Conservation (phyloP, 2,113 vertebrate species). For the Leptodactylus fuscus region DNA sequence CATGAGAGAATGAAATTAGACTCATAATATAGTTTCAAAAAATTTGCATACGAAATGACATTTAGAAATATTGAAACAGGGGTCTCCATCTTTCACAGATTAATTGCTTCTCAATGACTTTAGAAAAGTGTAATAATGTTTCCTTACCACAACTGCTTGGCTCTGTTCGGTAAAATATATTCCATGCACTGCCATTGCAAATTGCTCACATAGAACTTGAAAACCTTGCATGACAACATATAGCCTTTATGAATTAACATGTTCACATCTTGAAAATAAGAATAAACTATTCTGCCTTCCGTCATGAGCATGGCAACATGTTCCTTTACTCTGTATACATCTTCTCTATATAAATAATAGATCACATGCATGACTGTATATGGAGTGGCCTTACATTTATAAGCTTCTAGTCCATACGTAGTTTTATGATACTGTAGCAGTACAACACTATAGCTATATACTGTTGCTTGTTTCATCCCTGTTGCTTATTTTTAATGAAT, state of each 20-base stretch:
- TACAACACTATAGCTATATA: background rate
- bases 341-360: background rate
- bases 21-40: conserved; percentile 42
- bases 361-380: background rate
- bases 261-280: no score
- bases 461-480: background rate
- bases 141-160: background rate
- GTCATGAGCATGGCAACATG: background rate
- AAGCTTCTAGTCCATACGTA: background rate
- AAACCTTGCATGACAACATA: background rate
- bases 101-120: conserved; percentile 34
- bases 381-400: background rate
- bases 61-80: conserved; percentile 53
- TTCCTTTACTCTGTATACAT: background rate
- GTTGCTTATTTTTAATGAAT: background rate
- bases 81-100: conserved; percentile 40
- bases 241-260: background rate
- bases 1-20: conserved; percentile 49
- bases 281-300: background rate
- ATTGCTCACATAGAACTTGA: background rate
- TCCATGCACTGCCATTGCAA: background rate
- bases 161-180: background rate
- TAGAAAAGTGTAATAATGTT: conserved; percentile 32
- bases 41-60: conserved; percentile 48
- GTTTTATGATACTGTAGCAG: background rate